Evolutionary conservation across 2,888 invertebrate species (phyloP).

Genomic region (Phytoseiulus persimilis): DNA sequence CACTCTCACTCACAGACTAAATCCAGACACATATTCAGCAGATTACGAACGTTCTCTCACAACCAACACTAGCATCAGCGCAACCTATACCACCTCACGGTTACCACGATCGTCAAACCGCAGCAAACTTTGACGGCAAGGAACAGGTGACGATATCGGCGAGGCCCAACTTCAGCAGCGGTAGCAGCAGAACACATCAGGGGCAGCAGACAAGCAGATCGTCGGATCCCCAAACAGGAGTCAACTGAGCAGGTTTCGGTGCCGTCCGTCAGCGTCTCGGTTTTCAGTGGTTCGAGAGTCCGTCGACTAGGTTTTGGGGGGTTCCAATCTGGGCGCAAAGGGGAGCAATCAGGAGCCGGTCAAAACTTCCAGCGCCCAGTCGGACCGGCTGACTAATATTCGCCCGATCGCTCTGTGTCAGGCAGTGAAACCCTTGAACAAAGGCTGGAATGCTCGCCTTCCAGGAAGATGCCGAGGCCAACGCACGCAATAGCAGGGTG

Average conservation of each 20-base stretch:
- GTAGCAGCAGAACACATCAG: too few species aligned
- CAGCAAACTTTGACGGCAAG: not conserved
- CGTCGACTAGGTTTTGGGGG: not conserved
- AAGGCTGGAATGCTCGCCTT: constrained; percentile 17
- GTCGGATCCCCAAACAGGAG: not conserved
- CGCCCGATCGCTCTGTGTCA: not conserved
- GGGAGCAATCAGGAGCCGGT: not conserved
- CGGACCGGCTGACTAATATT: not conserved
- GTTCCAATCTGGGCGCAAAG: not conserved
- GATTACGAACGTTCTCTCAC: not conserved
- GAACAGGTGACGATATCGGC: not conserved
- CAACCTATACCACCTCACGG: not conserved
- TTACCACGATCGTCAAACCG: not conserved
- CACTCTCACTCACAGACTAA: not conserved
- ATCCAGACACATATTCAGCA: not conserved
- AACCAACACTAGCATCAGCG: not conserved
- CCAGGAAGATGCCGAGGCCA: constrained; percentile 24
- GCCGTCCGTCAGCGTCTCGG: not conserved
- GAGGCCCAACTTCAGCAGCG: not conserved
- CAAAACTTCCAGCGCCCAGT: not conserved
- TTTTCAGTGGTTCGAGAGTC: not conserved
- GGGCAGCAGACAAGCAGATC: too few species aligned
- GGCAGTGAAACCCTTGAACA: not conserved
- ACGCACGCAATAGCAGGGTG: constrained; percentile 21
- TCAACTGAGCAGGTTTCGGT: not conserved